Conservation (phyloP, 1,140 invertebrate genomes). For the Helicoverpa zea region DNA sequence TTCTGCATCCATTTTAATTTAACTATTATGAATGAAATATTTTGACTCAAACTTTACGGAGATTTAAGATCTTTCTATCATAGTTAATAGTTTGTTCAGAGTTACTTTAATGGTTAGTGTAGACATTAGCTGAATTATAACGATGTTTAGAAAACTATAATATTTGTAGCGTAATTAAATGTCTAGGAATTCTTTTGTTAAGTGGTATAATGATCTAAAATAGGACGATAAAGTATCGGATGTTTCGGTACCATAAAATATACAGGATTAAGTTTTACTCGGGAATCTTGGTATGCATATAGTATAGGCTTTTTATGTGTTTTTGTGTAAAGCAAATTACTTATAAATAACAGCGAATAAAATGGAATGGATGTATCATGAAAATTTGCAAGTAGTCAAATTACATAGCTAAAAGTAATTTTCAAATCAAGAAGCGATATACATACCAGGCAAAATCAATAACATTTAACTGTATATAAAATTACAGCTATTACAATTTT, state of each 20-base stretch:
- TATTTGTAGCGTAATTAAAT: background rate
- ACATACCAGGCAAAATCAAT: constrained; percentile 12
- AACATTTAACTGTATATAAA: constrained; percentile 38
- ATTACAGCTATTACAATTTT: constrained; percentile 22
- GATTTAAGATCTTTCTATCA: constrained; percentile 12
- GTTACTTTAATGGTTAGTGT: constrained; percentile 6
- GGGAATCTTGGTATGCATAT: no score
- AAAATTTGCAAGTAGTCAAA: background rate
- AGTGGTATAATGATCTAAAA: background rate
- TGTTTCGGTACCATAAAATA: no score
- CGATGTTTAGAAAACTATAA: background rate
- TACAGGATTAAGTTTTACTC: no score
- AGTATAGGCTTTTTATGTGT: no score
- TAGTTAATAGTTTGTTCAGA: background rate
- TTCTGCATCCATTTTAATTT: constrained; percentile 39
- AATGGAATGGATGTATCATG: no score
- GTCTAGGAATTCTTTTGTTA: background rate
- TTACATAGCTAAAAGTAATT: background rate
- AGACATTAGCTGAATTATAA: constrained; percentile 3
- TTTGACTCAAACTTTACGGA: background rate
- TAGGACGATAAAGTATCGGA: no score
- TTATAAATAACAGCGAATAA: no score
- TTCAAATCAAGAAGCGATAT: background rate
- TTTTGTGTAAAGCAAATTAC: no score
- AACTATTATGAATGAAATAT: constrained; percentile 26